These are phyloP conservation scores for Tetragnatha montana DNA, from an alignment of 2,888 invertebrate genomes.

Conservation along the genomic window DNA sequence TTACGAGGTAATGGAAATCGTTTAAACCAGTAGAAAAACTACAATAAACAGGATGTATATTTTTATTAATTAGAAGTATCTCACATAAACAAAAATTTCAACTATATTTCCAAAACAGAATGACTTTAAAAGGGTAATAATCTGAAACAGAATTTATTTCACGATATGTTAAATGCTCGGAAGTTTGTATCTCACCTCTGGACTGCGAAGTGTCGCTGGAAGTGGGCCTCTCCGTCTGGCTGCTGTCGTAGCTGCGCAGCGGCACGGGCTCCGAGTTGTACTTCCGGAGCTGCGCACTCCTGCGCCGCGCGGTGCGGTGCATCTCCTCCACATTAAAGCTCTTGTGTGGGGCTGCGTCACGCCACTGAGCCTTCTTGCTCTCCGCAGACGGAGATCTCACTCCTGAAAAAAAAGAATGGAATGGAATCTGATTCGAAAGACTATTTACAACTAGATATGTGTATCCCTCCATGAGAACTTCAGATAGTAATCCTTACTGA, in stretches of 20 bases:
- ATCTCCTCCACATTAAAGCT: slow-evolving; percentile 56
- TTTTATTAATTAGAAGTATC: too few species aligned
- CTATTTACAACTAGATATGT: too few species aligned
- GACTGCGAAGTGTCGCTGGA: slow-evolving; percentile 23
- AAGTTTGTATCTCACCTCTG: slow-evolving; percentile 15
- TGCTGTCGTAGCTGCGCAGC: not conserved
- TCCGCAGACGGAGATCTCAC: not conserved
- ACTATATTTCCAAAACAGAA: not conserved
- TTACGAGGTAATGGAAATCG: too few species aligned
- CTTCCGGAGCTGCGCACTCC: slow-evolving; percentile 38
- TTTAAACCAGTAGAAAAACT: too few species aligned
- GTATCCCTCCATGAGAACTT: too few species aligned
- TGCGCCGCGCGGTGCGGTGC: slow-evolving; percentile 1
- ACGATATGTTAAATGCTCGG: too few species aligned
- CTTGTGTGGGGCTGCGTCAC: slow-evolving; percentile 44
- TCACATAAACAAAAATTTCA: not conserved
- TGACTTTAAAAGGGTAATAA: not conserved
- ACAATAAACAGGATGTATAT: too few species aligned
- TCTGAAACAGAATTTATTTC: not conserved
- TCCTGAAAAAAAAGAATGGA: not conserved
- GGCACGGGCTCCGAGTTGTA: slow-evolving; percentile 65
- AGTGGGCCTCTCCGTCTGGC: slow-evolving; percentile 20
- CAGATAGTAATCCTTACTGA: too few species aligned
- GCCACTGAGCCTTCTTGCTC: slow-evolving; percentile 49
- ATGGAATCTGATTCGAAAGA: too few species aligned